A percentile compares a stretch with the other conserved stretches of the same genome.
These are phyloP conservation scores for Megathymus violae DNA, from an alignment of 1,140 invertebrate species.

Conservation along the genomic window DNA sequence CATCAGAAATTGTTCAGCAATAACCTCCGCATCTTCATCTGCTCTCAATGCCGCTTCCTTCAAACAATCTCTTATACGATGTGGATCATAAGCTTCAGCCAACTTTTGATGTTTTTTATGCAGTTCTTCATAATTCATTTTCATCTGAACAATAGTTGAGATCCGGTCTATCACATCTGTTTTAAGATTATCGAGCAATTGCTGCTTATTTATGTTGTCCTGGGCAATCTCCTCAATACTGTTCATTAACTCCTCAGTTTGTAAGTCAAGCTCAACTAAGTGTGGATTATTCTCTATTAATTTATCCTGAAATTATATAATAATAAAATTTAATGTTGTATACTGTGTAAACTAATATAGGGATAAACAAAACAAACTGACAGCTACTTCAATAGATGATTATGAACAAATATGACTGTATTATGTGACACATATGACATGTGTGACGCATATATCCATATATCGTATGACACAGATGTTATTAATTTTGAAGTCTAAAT, in stretches of 20 bases:
- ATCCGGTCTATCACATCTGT: slow-evolving; percentile 86
- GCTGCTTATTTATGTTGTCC: slow-evolving; percentile 88
- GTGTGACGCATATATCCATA: too few relatives aligned
- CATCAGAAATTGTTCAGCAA: slow-evolving; percentile 90
- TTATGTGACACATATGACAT: too few relatives aligned
- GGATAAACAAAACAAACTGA: too few relatives aligned
- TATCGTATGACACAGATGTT: too few relatives aligned
- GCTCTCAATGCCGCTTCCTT: slow-evolving; percentile 85
- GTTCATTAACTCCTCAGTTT: slow-evolving; percentile 88
- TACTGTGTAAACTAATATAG: too few relatives aligned
- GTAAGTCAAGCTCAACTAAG: slow-evolving; percentile 86
- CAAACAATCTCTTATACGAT: slow-evolving; percentile 87
- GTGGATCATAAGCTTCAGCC: slow-evolving; percentile 89
- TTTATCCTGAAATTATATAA: slow-evolving; percentile 84
- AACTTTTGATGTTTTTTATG: slow-evolving; percentile 88
- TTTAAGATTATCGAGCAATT: slow-evolving; percentile 86
- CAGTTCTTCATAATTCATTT: slow-evolving; percentile 87
- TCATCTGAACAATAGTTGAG: slow-evolving; percentile 87
- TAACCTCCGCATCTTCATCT: slow-evolving; percentile 89
- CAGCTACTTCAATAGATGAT: too few relatives aligned
- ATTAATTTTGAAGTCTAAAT: too few relatives aligned
- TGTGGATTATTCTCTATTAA: slow-evolving; percentile 88
- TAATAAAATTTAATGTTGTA: too few relatives aligned
- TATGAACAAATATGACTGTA: too few relatives aligned
- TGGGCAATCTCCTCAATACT: slow-evolving; percentile 89